Evolutionary conservation across 2,113 vertebrate species (phyloP).

Genomic region (Lepus timidus): DNA sequence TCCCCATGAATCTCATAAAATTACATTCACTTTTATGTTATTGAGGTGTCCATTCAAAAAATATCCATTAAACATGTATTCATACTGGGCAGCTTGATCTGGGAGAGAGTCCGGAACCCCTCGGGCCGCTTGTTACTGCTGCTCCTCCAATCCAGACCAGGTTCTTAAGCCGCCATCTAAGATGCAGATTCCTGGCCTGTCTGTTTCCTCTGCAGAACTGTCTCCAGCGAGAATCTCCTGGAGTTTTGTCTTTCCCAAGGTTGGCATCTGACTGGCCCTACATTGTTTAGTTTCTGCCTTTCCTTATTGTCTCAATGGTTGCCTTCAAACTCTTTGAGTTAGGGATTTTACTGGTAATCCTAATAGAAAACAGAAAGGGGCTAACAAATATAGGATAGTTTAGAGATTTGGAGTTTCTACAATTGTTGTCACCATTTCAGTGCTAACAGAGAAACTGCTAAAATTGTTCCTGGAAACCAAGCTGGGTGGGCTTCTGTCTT

Average conservation of each 20-base stretch:
- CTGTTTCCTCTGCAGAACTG: background rate
- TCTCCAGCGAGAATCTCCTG: background rate
- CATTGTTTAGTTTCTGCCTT: conserved; percentile 8
- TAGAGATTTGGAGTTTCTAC: background rate
- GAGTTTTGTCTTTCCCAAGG: background rate
- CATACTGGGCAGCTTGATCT: background rate
- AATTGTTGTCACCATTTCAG: background rate
- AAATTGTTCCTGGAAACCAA: background rate
- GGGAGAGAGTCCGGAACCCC: background rate
- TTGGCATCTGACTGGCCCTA: background rate
- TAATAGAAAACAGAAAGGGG: background rate
- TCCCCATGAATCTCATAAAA: background rate
- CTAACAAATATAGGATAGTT: background rate
- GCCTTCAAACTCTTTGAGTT: background rate
- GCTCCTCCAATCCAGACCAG: background rate
- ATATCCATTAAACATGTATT: background rate
- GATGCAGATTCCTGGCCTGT: too few relatives aligned
- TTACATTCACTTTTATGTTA: background rate
- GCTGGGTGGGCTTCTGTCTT: background rate
- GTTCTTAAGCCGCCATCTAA: background rate
- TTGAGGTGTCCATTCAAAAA: background rate
- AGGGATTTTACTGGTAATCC: conserved; percentile 11
- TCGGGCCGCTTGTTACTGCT: background rate
- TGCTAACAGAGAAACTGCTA: background rate
- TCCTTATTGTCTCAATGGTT: background rate